phyloP scores from a whole-genome alignment of 2,888 invertebrate genomes.

The Chloroclystis v-ata region DNA sequence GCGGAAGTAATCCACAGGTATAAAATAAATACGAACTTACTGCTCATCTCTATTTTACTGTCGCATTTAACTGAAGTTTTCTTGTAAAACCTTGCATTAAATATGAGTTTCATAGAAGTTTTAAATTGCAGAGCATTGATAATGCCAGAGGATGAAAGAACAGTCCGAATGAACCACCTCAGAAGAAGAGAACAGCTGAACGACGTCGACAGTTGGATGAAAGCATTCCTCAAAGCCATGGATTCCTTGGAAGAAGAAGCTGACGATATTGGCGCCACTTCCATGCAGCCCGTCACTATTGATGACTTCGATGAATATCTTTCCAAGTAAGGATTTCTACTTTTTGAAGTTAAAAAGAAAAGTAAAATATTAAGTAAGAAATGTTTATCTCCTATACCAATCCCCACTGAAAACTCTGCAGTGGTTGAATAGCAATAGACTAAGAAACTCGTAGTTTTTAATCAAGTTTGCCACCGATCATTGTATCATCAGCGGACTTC shows the following conservation, averaged over 20 bases:
- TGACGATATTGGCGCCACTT: slow-evolving; percentile 90
- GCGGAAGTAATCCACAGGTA: slow-evolving; percentile 90
- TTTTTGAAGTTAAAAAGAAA: no score
- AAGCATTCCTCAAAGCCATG: slow-evolving; percentile 91
- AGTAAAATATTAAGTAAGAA: no score
- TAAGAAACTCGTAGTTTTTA: no score
- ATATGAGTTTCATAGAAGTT: no score
- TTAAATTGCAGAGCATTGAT: slow-evolving; percentile 83
- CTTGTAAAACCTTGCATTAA: no score
- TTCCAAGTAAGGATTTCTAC: slow-evolving; percentile 89
- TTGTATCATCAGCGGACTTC: no score
- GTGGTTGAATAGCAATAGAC: no score
- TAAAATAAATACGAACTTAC: background rate
- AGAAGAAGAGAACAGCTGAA: slow-evolving; percentile 87
- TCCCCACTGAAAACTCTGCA: no score
- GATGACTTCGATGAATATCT: slow-evolving; percentile 94
- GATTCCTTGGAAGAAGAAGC: slow-evolving; percentile 88
- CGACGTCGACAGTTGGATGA: slow-evolving; percentile 94
- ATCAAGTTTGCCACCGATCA: no score
- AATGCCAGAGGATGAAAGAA: slow-evolving; percentile 93
- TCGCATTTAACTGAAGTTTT: no score
- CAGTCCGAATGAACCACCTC: slow-evolving; percentile 90
- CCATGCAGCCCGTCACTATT: slow-evolving; percentile 93
- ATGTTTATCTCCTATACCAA: no score
- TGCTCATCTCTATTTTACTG: no score